Evolutionary conservation across 2,113 vertebrate genomes (phyloP), one percentile per base, ranked within the genome.

Genomic region (Laterallus jamaicensis): DNA sequence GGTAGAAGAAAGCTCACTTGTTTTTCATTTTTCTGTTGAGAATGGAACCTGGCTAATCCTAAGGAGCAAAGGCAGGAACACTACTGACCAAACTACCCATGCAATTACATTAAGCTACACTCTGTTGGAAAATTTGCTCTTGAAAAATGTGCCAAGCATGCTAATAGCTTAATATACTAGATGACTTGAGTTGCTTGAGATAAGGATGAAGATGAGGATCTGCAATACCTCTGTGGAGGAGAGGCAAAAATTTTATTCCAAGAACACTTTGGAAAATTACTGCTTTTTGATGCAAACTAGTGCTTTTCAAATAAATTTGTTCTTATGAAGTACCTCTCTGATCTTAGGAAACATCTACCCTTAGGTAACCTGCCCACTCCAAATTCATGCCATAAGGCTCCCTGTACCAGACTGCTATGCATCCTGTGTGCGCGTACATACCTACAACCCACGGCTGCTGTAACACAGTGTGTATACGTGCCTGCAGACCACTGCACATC

Each of bases 391-490:
- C 75, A 11, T 63, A 84, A 85, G 22, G 15, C 29, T 84, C 29
- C 69, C 64, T 1, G 2, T 59, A 32, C 28, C 14, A 44, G 40
- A 25, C 14, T 75, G 42, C 28, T 15, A 7, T 6, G 50, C 11
- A 58, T 32, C 32, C 25, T 47, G 21, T 49, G 21, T 28, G 11
- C 6, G 12, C 39, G 5, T 42, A 14, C 21, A 6, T 22, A 26
- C 18, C 60, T 70, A 63, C 10, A 90, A 71, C 32, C 29, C 19
- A 25, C 3, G 4, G 6, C 37, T 80, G 55, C 56, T 69, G 42
- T 22, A 84, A 28, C 54, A 58, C 24, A n/a, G 20, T 5, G 11
- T 42, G 29, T 15, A 37, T 0, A 0, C 1, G 0, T 42, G 32
- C 24, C 10, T 2, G 26, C 5, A 64, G 18, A 92, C 31, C n/a